phyloP scores from a whole-genome alignment of 2,797 vertebrate genomes.

The Gallinago solitaria region DNA sequence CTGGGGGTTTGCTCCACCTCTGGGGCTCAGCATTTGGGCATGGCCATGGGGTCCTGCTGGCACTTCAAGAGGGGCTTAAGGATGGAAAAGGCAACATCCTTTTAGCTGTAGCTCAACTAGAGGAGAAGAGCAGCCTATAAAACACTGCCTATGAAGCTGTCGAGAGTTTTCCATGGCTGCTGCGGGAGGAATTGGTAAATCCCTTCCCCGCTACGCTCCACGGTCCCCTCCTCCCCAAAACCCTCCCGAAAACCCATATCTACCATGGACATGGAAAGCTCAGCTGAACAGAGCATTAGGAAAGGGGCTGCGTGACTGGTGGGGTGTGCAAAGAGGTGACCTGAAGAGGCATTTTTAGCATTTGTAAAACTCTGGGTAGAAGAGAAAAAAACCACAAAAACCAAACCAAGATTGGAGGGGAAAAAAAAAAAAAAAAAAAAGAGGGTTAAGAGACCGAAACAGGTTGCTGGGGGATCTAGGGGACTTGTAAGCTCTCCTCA shows the following conservation, averaged over 20 bases:
- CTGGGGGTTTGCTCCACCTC: neutral
- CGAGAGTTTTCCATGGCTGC: neutral
- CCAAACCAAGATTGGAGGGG: neutral
- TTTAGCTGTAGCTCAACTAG: neutral
- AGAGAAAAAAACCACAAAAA: neutral
- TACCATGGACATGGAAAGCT: neutral
- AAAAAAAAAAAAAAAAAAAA: neutral
- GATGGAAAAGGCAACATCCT: neutral
- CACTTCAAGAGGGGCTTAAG: neutral
- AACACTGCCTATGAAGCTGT: slow-evolving; percentile 3
- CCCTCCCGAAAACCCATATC: neutral
- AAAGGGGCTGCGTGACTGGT: neutral
- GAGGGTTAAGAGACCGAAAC: neutral
- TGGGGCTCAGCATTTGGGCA: neutral
- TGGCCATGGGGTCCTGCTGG: neutral
- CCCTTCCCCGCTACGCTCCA: neutral
- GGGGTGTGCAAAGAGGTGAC: neutral
- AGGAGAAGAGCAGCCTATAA: neutral
- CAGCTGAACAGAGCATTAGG: neutral
- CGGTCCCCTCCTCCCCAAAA: neutral
- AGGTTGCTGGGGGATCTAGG: neutral
- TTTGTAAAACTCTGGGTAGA: neutral
- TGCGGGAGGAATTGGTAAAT: neutral
- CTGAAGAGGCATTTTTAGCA: neutral
- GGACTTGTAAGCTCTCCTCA: neutral